Evolutionary conservation across 30 jellyfish, hydroid and myxozoan species (phyloP).

Genomic region (Chironex yamaguchii): DNA sequence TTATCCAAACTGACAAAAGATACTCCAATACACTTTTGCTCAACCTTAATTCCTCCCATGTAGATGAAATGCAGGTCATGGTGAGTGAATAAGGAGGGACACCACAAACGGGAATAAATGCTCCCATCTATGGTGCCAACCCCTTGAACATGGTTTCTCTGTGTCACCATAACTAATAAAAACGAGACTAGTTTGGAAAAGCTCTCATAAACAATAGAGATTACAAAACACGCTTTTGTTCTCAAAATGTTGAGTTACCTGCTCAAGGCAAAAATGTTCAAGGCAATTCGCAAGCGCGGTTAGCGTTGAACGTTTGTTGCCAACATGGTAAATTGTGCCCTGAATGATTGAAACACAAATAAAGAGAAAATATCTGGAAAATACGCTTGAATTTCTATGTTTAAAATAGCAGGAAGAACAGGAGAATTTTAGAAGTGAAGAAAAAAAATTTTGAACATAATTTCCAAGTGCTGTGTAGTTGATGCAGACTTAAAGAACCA

Average conservation of each 20-base stretch:
- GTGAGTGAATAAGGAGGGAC: neutral
- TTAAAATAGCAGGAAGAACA: conserved; percentile 2
- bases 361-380: conserved; percentile 14
- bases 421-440: conserved; percentile 35
- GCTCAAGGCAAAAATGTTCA: too few relatives aligned
- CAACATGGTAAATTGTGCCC: conserved; percentile 41
- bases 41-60: neutral
- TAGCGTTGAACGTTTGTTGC: too few relatives aligned
- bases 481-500: conserved; percentile 21
- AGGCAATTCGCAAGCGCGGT: too few relatives aligned
- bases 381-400: conserved; percentile 42
- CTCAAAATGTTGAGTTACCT: too few relatives aligned
- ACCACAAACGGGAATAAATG: neutral
- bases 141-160: neutral
- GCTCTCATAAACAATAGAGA: too few relatives aligned
- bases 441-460: conserved; percentile 35
- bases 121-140: neutral
- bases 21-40: neutral
- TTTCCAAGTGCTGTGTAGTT: conserved; percentile 5
- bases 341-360: conserved; percentile 7
- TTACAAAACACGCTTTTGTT: too few relatives aligned
- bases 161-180: too few relatives aligned
- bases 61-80: neutral
- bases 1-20: neutral
- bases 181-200: too few relatives aligned